Conservation (phyloP, 2,113 vertebrate genomes). For the Saiga tatarica region DNA sequence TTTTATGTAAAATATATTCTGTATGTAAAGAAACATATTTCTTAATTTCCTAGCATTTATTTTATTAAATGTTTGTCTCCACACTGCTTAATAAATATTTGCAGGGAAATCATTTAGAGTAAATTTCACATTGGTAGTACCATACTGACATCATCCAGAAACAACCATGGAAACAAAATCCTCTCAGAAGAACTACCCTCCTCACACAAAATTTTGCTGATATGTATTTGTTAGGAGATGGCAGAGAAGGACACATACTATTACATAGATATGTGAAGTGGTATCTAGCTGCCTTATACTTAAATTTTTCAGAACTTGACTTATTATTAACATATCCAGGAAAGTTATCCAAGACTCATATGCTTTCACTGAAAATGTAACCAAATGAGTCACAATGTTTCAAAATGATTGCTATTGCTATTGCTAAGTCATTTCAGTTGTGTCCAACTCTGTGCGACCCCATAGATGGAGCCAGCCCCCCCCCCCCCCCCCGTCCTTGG, state of each 20-base stretch:
- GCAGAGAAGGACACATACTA: neutral
- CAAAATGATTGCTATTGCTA: neutral
- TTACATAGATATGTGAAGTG: neutral
- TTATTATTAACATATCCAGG: neutral
- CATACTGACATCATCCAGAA: neutral
- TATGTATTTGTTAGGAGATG: neutral
- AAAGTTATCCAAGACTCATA: neutral
- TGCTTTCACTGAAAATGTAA: neutral
- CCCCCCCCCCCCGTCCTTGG: no score
- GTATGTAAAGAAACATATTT: neutral
- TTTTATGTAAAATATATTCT: conserved; percentile 18
- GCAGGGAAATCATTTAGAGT: neutral
- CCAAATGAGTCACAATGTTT: neutral
- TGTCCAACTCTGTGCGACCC: no score
- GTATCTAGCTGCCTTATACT: neutral
- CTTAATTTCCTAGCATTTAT: neutral
- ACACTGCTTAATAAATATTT: neutral
- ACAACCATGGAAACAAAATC: neutral
- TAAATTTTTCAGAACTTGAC: neutral
- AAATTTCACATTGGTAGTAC: neutral
- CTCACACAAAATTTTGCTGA: neutral
- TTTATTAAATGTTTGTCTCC: neutral
- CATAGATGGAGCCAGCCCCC: no score
- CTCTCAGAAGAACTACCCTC: neutral
- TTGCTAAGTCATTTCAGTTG: no score